Conservation (phyloP, 1,140 invertebrate species). For the Dendroctonus valens region DNA sequence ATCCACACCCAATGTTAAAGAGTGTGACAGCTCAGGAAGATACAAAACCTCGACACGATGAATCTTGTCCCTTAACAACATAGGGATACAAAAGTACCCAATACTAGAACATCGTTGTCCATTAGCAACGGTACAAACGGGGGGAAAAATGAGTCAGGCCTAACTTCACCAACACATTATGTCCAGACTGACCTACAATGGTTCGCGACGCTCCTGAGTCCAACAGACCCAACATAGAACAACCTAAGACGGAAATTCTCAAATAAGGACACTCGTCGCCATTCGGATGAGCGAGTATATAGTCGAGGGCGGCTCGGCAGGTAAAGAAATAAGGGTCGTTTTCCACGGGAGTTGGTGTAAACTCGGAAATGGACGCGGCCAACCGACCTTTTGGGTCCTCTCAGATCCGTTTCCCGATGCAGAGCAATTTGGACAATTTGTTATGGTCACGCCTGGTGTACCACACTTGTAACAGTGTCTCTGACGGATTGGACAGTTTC, state of each 20-base stretch:
- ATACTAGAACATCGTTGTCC: constrained; percentile 11
- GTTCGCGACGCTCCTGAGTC: constrained; percentile 30
- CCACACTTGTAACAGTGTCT: constrained; percentile 18
- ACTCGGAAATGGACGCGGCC: not conserved
- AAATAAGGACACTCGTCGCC: constrained; percentile 24
- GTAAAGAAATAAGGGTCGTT: not conserved
- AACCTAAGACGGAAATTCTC: constrained; percentile 19
- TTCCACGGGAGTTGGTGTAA: not conserved
- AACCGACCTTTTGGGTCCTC: not conserved
- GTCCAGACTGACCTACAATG: constrained; percentile 12
- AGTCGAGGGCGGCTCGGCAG: not conserved
- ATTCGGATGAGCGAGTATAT: constrained; percentile 4
- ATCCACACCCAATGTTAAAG: constrained; percentile 27
- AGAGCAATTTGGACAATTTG: constrained; percentile 11
- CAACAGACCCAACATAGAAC: constrained; percentile 17
- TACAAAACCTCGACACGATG: constrained; percentile 13
- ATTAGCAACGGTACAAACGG: constrained; percentile 28
- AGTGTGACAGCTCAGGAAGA: constrained; percentile 15
- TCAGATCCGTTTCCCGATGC: constrained; percentile 16
- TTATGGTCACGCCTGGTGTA: constrained; percentile 8
- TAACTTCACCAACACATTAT: not conserved
- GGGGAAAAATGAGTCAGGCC: not conserved
- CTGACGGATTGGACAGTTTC: constrained; percentile 4
- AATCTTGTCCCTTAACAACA: constrained; percentile 16
- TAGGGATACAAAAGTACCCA: constrained; percentile 7